Evolutionary conservation across 2,888 invertebrate species (phyloP).

Genomic region (Apodemia hepburni): DNA sequence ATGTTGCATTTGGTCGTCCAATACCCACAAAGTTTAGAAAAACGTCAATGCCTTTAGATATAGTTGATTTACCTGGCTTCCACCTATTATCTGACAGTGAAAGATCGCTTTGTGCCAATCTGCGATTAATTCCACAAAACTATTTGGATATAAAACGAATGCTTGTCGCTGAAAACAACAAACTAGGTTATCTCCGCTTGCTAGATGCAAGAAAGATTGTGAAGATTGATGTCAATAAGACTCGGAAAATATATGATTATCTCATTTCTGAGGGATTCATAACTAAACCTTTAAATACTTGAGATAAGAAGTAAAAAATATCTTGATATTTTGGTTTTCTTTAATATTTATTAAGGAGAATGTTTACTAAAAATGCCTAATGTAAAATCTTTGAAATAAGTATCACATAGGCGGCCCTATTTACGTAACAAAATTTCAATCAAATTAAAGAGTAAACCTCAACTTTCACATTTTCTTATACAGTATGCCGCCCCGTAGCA

Average conservation of each 20-base stretch:
- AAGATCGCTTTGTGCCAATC: slow-evolving; percentile 86
- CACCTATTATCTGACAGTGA: slow-evolving; percentile 86
- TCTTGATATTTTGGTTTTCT: too few relatives aligned
- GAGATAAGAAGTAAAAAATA: too few relatives aligned
- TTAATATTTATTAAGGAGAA: too few relatives aligned
- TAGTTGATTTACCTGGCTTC: slow-evolving; percentile 88
- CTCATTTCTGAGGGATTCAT: slow-evolving; percentile 86
- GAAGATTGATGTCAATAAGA: slow-evolving; percentile 97
- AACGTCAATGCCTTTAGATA: slow-evolving; percentile 74
- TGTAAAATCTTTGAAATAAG: too few relatives aligned
- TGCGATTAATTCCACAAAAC: slow-evolving; percentile 87
- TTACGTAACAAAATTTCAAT: too few relatives aligned
- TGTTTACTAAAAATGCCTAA: too few relatives aligned
- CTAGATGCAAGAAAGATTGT: slow-evolving; percentile 91
- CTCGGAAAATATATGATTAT: slow-evolving; percentile 92
- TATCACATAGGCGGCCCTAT: too few relatives aligned
- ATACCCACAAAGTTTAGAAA: slow-evolving; percentile 50
- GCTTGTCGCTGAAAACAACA: slow-evolving; percentile 87
- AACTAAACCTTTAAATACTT: slow-evolving; percentile 63
- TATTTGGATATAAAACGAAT: slow-evolving; percentile 89
- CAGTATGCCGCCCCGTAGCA: too few relatives aligned
- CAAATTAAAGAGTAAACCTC: too few relatives aligned
- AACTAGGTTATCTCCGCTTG: slow-evolving; percentile 86
- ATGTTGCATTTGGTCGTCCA: slow-evolving; percentile 42
- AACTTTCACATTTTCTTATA: too few relatives aligned